Base-by-base conservation (phyloP, 2,113 vertebrate species). In the Scatophagus argus region DNA sequence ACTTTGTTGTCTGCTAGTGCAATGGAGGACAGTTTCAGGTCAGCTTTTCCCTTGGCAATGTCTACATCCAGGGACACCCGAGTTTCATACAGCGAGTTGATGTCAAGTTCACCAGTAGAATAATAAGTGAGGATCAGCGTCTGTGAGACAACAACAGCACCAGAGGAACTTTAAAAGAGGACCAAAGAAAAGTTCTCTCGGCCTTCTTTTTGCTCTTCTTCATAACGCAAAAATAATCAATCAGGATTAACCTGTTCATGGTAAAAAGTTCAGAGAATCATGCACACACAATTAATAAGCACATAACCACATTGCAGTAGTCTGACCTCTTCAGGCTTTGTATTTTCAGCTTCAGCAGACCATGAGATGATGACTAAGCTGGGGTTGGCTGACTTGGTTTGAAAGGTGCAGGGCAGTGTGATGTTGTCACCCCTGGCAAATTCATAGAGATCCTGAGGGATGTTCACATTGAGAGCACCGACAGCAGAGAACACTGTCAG, bases 361-460 rank as follows among this genome's bases (percentile, higher is more conserved):
- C 94, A 95, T 1, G 55, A 0, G 46, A 95, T 21, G 5, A 87
- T 0, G 0, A 70, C 0, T 0, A 11, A n/a, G 0, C 0, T 0
- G 1, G 0, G 14, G 6, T 0, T 0, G 0, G 0, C 0, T 0
- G 0, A 0, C 10, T 3, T 6, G 0, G 43, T 2, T 27, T 0
- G 8, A 43, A 93, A 94, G 0, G 0, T 27, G 65, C 94, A 95
- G 47, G 93, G 93, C 16, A 95, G 36, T 0, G 84, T 87, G 56
- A 78, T 70, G 71, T 86, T 81, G 47, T 91, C 85, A 0, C 91
- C 93, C n/a, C 88, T 74, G 32, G 91, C 90, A 19, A 17, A 3
- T 59, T 93, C 93, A 73, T 90, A 95, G 0, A 0, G 0, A 0
- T 0, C 0, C 0, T 82, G 0, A 0, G 89, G 85, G 31, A 94